Percentiles rank a stretch among this genome's conserved stretches.
Conservation (phyloP, 2,888 invertebrate genomes). For the Aricia artaxerxes region DNA sequence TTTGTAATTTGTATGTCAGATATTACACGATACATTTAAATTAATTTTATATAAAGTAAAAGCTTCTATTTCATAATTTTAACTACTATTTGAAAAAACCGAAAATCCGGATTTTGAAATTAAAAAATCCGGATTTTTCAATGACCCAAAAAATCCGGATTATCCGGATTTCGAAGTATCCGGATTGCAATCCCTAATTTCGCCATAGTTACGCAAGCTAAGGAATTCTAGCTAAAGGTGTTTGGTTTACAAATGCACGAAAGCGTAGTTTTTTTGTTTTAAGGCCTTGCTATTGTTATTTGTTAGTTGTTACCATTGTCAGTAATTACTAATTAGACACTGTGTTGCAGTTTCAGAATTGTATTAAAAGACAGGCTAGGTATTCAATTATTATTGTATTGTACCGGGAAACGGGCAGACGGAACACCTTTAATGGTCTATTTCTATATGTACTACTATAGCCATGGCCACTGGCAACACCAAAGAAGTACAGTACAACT, state of each 20-base stretch:
- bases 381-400: background rate
- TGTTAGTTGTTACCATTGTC: background rate
- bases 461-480: background rate
- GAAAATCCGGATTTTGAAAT: too few species aligned
- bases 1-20: too few species aligned
- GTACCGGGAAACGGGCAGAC: background rate
- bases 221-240: background rate
- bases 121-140: too few species aligned
- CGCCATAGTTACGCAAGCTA: background rate
- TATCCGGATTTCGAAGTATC: too few species aligned
- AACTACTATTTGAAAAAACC: too few species aligned
- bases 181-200: too few species aligned
- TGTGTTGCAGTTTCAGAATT: background rate
- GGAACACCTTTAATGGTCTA: background rate
- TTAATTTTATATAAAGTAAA: too few species aligned
- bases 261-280: constrained; percentile 25
- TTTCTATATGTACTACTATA: too few species aligned
- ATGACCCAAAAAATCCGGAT: too few species aligned
- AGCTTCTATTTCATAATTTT: too few species aligned
- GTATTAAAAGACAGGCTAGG: constrained; percentile 14
- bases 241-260: constrained; percentile 16
- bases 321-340: background rate
- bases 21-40: too few species aligned
- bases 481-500: too few species aligned
- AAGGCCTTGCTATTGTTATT: constrained; percentile 14